Evolutionary conservation across 53 echinoderm and acorn worm genomes (phyloP), one percentile per base, ranked within the genome.

Genomic region (Luidia sarsii): DNA sequence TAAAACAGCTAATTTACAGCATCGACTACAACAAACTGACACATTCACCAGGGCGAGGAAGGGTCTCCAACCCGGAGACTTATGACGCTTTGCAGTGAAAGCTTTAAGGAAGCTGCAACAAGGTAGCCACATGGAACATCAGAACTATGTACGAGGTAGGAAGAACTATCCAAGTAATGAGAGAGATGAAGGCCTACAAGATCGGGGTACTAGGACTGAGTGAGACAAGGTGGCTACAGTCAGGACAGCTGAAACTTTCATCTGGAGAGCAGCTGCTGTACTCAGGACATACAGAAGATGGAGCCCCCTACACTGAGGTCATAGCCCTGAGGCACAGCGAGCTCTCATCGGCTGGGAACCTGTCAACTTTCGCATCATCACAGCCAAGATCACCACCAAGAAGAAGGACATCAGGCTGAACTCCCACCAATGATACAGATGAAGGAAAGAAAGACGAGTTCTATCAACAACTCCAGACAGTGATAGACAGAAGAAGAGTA

Each of bases 121-220:
- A 41, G 6, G 6, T 41, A 41, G 85, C 75, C 7, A 64, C 85
- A 4, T 85, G 75, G 75, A 85, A 64, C 79, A 75, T 85, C 20
- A 45, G 75, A 35, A 65, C 75, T 11, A 41, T 85, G 53, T 75
- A 75, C 65, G 51, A 64, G 50, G 72, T 46, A 22, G 71, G 84
- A 2, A 57, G 61, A n/a, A 29, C 55, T 9, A 31, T 11, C 0
- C 35, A 56, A 8, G 20, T 45, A 2, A 29, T 46, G 23, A 16
- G 23, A 38, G 75, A 85, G 50, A 75, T 75, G 65, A 71, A 16
- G 18, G 50, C 38, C 16, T 56, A 64, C 38, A 63, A 65, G 13
- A 6, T 75, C 2, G 36, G 39, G 11, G 14, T 85, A 33, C 39
- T 85, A 49, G 85, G 64, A 7, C 16, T 85, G 4, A 23, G 50